Evolutionary conservation across 2,113 vertebrate species (phyloP).

Genomic region (Calcarius ornatus): DNA sequence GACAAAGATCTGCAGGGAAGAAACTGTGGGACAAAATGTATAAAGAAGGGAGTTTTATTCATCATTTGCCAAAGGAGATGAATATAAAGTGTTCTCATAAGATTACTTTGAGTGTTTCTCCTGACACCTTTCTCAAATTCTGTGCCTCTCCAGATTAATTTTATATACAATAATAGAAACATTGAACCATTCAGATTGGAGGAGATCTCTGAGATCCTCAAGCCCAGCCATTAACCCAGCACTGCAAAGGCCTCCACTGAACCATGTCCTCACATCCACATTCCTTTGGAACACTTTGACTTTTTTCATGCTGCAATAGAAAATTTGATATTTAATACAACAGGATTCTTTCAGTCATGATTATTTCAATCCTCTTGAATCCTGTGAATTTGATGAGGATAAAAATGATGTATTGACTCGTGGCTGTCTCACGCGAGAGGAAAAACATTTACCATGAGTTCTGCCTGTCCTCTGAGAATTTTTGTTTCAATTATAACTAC

Average conservation of each 20-base stretch:
- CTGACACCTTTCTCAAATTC: neutral
- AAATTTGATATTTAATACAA: neutral
- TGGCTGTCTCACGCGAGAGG: neutral
- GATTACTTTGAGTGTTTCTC: neutral
- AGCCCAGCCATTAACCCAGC: too few relatives aligned
- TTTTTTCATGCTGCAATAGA: neutral
- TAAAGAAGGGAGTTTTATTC: rapidly evolving
- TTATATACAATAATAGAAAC: neutral
- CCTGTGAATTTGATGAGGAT: neutral
- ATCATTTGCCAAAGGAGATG: neutral
- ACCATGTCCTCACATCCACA: too few relatives aligned
- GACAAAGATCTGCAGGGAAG: neutral
- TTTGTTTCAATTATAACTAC: neutral
- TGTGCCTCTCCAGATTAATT: neutral
- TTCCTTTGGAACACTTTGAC: neutral
- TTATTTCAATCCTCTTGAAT: neutral
- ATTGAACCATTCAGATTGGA: neutral
- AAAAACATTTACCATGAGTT: neutral
- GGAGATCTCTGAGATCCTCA: neutral
- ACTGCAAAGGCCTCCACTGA: neutral
- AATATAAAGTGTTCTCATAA: rapidly evolving
- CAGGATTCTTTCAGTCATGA: neutral
- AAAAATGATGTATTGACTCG: neutral
- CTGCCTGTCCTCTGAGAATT: neutral
- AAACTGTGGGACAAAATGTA: rapidly evolving